A percentile compares a stretch with the other conserved stretches of the same genome.
phyloP scores from a whole-genome alignment of 2,113 vertebrate genomes.

The Geothlypis trichas region DNA sequence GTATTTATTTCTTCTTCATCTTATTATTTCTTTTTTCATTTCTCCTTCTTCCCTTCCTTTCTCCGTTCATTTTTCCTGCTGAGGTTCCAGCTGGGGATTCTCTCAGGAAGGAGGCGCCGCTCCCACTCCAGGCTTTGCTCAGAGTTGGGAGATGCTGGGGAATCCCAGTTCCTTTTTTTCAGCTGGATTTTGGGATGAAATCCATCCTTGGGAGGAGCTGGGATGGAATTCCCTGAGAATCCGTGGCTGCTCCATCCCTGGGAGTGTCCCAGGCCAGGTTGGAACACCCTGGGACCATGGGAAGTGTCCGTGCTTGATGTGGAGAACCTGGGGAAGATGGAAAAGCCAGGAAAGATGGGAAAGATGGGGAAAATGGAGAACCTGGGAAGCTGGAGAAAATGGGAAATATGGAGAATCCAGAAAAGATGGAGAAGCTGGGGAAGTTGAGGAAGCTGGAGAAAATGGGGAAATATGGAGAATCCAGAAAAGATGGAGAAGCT shows the following conservation, averaged over 20 bases:
- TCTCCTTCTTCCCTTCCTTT: not conserved
- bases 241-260: not conserved
- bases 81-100: not conserved
- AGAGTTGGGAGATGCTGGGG: not conserved
- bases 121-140: not conserved
- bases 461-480: no score
- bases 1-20: no score
- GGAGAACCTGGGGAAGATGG: no score
- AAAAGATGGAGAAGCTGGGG: not conserved
- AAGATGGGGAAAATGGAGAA: fast-evolving
- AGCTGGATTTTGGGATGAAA: not conserved
- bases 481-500: no score
- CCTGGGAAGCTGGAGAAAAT: no score
- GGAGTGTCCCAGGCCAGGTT: no score
- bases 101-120: no score
- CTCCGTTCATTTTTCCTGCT: not conserved
- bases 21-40: not conserved
- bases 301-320: no score
- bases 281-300: no score
- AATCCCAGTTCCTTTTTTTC: not conserved
- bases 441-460: no score
- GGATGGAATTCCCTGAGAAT: not conserved
- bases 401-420: no score
- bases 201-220: not conserved
- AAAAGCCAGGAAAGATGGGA: no score